These are phyloP conservation scores for Oxytorus armatus DNA, from an alignment of 2,888 invertebrate species.

Conservation along the genomic window DNA sequence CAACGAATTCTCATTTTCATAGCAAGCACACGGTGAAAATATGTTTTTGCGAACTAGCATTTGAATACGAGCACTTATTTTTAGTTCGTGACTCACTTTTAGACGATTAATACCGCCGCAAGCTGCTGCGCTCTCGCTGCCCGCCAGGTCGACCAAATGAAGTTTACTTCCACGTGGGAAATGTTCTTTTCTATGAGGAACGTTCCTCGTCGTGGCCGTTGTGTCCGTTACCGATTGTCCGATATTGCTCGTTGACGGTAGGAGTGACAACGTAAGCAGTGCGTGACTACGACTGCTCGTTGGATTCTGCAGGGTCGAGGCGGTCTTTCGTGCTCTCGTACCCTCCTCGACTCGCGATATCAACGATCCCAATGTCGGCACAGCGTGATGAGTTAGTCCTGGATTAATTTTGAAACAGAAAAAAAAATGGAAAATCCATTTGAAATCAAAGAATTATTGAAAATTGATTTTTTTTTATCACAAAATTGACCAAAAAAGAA, in stretches of 20 bases:
- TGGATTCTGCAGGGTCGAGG: slow-evolving; percentile 90
- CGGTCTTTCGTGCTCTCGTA: slow-evolving; percentile 88
- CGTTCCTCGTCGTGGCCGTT: slow-evolving; percentile 40
- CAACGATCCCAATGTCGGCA: slow-evolving; percentile 86
- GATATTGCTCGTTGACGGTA: slow-evolving; percentile 87
- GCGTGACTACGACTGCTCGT: slow-evolving; percentile 91
- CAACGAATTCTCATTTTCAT: slow-evolving; percentile 22
- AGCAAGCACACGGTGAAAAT: slow-evolving; percentile 1
- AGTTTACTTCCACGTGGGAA: slow-evolving; percentile 88
- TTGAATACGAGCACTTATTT: slow-evolving; percentile 49
- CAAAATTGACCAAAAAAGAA: not conserved
- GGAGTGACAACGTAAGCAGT: slow-evolving; percentile 88
- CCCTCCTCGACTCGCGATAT: slow-evolving; percentile 87
- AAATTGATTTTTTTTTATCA: not conserved
- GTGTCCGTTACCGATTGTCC: slow-evolving; percentile 82
- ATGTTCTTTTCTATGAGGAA: slow-evolving; percentile 82
- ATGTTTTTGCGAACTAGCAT: slow-evolving; percentile 21
- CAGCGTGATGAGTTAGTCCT: slow-evolving; percentile 89
- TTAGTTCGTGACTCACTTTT: slow-evolving; percentile 80
- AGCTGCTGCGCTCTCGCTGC: slow-evolving; percentile 88
- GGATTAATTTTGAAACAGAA: slow-evolving; percentile 18
- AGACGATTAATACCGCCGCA: slow-evolving; percentile 82
- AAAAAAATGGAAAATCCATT: not conserved
- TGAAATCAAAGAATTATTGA: not conserved
- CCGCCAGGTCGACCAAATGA: slow-evolving; percentile 88